phyloP scores from a whole-genome alignment of 2,113 vertebrate genomes.

The Junco hyemalis region DNA sequence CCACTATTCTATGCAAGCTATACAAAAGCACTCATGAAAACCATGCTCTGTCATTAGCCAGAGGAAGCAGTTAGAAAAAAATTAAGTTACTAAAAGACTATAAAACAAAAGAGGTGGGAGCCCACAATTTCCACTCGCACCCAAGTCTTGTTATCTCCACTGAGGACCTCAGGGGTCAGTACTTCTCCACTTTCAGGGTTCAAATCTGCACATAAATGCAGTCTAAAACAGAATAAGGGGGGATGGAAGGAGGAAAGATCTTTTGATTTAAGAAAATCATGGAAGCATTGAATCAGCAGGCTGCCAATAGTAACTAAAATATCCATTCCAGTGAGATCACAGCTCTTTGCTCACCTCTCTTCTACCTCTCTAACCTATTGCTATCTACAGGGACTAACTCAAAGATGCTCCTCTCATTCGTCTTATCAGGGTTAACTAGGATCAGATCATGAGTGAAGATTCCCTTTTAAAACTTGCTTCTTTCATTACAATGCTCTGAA shows the following conservation, averaged over 20 bases:
- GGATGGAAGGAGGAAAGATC: background rate
- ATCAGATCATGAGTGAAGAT: slow-evolving; percentile 10
- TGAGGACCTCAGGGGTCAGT: background rate
- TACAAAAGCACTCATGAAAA: background rate
- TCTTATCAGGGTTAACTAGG: slow-evolving; percentile 9
- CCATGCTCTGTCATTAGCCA: background rate
- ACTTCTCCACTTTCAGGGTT: background rate
- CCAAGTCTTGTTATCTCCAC: background rate
- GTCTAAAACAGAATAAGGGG: background rate
- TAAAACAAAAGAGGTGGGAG: background rate
- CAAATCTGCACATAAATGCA: background rate
- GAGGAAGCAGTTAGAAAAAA: rapidly evolving
- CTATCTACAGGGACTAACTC: background rate
- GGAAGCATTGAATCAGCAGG: background rate
- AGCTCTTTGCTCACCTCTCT: background rate
- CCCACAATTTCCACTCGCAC: background rate
- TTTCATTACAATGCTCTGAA: background rate
- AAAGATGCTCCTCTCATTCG: background rate
- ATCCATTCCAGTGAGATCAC: background rate
- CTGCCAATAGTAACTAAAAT: background rate
- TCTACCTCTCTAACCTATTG: background rate
- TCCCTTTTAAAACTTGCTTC: background rate
- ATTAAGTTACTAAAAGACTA: background rate
- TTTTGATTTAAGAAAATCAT: background rate
- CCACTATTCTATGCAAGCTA: background rate